Base-by-base conservation (phyloP, 1,140 invertebrate genomes). In the Bombus superbus region DNA sequence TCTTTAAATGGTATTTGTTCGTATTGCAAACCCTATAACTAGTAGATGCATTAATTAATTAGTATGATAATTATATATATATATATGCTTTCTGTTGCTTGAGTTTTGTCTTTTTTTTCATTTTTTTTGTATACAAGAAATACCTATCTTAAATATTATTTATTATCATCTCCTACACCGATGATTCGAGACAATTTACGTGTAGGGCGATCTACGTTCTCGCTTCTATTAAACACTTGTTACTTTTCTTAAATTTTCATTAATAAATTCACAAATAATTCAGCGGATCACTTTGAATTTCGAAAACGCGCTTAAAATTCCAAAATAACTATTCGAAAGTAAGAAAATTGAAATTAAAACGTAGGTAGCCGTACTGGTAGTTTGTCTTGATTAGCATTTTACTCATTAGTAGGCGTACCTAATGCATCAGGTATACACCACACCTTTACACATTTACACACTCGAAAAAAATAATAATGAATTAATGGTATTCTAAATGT, bases 401-500 rank as follows among this genome's bases (percentile, higher is more conserved):
- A 92, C 86, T 92, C 91, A 92, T 92, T 91, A 91, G 80, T 92
- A 93, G 90, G 76, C 85, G 91, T 89, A 91, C 83, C 75, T 73
- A 91, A 80, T 87, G 83, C 86, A 74, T 86, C 78, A 68, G 81
- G 53, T 83, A 86, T 80, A 88, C 83, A 87, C 57, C 62, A 90
- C 77, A 91, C 69, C 62, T 86, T 62, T 75, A 83, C 64, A 69
- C 62, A 90, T 40, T 64, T 57, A 87, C 86, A 81, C 77, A 84
- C 75, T 87, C n/a, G 53, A 89, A 88, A 92, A 93, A 88, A 93
- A 91, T 92, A 89, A 91, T 94, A 94, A 93, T 92, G 90, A 92
- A 92, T 94, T 94, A 94, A 94, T 88, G 91, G 91, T 94, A 94
- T 94, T 94, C 93, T 94, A 94, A 94, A 94, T 94, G 94, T 94